Evolutionary conservation across 2,797 vertebrate species (phyloP), one percentile per base, ranked within the genome.

Genomic region (Macropus fuliginosus): DNA sequence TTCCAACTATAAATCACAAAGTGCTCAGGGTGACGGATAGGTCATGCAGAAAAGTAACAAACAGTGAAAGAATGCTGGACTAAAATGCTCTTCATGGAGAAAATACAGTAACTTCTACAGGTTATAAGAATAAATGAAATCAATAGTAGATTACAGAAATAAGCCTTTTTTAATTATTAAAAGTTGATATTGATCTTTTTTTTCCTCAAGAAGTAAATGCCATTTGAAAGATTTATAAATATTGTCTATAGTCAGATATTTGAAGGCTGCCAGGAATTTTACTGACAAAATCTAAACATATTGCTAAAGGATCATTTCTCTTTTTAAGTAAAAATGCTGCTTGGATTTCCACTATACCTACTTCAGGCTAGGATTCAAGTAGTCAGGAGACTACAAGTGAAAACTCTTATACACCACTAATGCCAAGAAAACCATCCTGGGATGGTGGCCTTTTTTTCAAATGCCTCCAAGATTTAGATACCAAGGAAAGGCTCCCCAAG

Each of bases 101-200:
- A 96, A 98, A 95, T 95, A 97, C 5, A 3, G 98, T 90, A 96
- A 98, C 97, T 97, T 93, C 94, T 92, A 96, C 31, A 93, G 97
- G 97, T 95, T 96, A 96, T 91, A 90, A 96, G 95, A 97, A 97
- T 95, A 97, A 98, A 98, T 96, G 97, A 97, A 97, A 98, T 98
- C 98, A 94, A 96, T 97, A 97, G 96, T 87, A 96, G 97, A 98
- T 98, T 97, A 98, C 97, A 98, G 97, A 98, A 98, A 98, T 96
- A 98, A 97, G 98, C 97, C 98, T 74, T 98, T 98, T 98, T 98
- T 98, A 98, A 99, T 99, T 98, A 99, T 98, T 98, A 98, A 98
- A 97, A 98, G 97, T 97, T 81, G 24, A 24, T 97, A 98, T 98
- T 93, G 98, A 99, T 98, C 98, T 62, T 57, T 94, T 57, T 94